A percentile compares a stretch with the other conserved stretches of the same genome.
phyloP scores from a whole-genome alignment of 2,888 invertebrate genomes.

The Leptinotarsa rubiginosa region DNA sequence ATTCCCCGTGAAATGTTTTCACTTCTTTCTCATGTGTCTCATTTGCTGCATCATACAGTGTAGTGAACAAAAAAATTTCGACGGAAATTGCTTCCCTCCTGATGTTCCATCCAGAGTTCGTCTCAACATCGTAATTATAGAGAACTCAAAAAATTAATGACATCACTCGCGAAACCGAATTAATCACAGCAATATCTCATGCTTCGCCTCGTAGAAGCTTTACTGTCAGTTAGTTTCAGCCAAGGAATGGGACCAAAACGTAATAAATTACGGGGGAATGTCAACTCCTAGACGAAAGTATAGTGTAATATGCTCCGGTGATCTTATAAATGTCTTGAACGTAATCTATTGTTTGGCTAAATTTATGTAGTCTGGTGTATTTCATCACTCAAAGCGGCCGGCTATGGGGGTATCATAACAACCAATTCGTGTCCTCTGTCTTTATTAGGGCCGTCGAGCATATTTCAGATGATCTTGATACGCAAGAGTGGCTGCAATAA shows the following conservation, averaged over 20 bases:
- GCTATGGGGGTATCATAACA: conserved; percentile 13
- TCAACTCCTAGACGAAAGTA: conserved; percentile 26
- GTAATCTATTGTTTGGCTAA: conserved; percentile 43
- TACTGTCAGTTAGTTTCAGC: conserved; percentile 5
- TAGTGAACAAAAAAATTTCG: too few species aligned
- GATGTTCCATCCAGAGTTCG: background rate
- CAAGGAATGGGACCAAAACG: conserved; percentile 18
- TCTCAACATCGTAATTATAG: conserved; percentile 6
- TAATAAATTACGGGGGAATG: conserved; percentile 26
- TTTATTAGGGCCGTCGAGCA: background rate
- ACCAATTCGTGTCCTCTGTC: conserved; percentile 11
- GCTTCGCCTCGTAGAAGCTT: conserved; percentile 11
- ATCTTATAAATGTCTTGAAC: conserved; percentile 42
- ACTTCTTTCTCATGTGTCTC: too few species aligned
- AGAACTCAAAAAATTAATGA: conserved; percentile 12
- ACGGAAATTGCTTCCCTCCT: background rate
- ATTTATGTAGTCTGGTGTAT: conserved; percentile 40
- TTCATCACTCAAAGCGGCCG: conserved; percentile 35
- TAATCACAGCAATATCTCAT: conserved; percentile 16
- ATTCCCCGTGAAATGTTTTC: too few species aligned
- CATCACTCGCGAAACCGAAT: conserved; percentile 4
- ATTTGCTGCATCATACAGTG: too few species aligned
- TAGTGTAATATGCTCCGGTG: conserved; percentile 33
- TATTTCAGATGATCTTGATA: background rate
- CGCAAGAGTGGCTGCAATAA: background rate